A percentile compares a stretch with the other conserved stretches of the same genome.
These are phyloP conservation scores for Champsocephalus esox DNA, from an alignment of 2,797 vertebrate genomes.

Conservation along the genomic window DNA sequence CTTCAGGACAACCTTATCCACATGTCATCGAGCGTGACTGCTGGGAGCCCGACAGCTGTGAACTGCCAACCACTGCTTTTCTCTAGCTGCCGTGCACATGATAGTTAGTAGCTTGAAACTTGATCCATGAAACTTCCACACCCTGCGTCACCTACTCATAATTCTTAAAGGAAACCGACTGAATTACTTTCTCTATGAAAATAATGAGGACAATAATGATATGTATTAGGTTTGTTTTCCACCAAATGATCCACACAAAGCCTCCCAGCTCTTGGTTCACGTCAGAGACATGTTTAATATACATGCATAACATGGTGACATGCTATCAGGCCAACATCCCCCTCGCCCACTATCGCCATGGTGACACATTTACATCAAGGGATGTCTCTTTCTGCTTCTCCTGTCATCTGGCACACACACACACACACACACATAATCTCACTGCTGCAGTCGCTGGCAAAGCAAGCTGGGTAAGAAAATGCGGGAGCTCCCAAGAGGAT, in stretches of 20 bases:
- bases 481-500: slow-evolving; percentile 30
- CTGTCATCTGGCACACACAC: slow-evolving; percentile 20
- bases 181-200: no score
- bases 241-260: neutral
- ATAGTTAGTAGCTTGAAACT: no score
- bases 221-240: neutral
- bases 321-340: slow-evolving; percentile 28
- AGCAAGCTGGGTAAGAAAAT: slow-evolving; percentile 44
- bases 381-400: slow-evolving; percentile 23
- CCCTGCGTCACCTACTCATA: no score
- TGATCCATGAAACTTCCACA: no score
- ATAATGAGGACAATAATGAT: no score
- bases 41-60: no score
- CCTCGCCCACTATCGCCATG: slow-evolving; percentile 23
- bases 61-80: no score
- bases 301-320: no score
- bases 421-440: neutral
- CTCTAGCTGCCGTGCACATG: no score
- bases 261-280: neutral
- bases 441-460: slow-evolving; percentile 40
- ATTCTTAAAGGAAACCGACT: no score
- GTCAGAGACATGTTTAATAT: neutral
- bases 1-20: no score
- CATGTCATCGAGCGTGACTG: no score
- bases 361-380: slow-evolving; percentile 40